Base-by-base conservation (phyloP, 1,140 invertebrate species). In the Geopemphigus sp. region DNA sequence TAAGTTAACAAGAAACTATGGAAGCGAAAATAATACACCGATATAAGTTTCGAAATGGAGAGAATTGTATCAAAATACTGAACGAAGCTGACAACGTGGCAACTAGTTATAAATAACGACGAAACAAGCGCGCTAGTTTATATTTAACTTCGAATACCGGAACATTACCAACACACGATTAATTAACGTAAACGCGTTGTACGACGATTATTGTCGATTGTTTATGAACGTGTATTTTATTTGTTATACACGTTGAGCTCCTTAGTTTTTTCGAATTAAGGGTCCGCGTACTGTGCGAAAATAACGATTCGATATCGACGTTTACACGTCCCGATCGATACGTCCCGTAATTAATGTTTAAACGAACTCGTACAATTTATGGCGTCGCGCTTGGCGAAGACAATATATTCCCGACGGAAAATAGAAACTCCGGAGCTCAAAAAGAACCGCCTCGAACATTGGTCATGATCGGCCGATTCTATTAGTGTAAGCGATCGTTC, bases 241-340 rank as follows among this genome's bases (percentile, higher is more conserved):
- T n/a, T 32, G 32, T 66, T 50, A 1, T 66, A 5, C 32, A 12
- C 22, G n/a, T n/a, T 24, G 66, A 0, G 47, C 26, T 26, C 22
- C 8, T 3, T 53, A 24, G 68, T 54, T 72, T 29, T 47, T 17
- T 19, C 26, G 26, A 29, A 68, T 22, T 53, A 72, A 72, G 47
- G 68, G 68, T 29, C 29, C n/a, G 47, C 32, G 8, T 39, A 8
- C 8, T 39, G 32, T 39, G 50, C n/a, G 68, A 72, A 14, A 54
- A 72, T 54, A 50, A 72, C 19, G 47, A 54, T 72, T 29, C 29
- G 17, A 72, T 29, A 72, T 72, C 54, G 68, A 72, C 50, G 68
- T 14, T 47, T 22, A 32, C 50, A 12, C 68, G 68, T 72, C 68
- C 54, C 68, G 24, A 54, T 54, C 68, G 50, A 72, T 72, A 19